Evolutionary conservation across 2,888 invertebrate species (phyloP).

Genomic region (Spatulosminthurus flaviceps): DNA sequence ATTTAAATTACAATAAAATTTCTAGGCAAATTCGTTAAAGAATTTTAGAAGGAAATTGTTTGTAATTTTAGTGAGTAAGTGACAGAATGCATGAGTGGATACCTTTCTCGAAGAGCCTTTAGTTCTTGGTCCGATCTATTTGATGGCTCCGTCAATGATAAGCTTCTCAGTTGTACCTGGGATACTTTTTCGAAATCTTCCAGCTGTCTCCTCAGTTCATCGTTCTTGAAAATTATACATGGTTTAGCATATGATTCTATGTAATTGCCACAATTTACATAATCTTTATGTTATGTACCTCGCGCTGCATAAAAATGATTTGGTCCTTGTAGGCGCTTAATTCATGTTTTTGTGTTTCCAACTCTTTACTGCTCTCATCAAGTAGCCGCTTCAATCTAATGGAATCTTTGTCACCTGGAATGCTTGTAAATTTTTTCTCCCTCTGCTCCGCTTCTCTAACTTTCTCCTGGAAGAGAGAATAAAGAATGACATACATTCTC

Average conservation of each 20-base stretch:
- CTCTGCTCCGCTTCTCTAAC: slow-evolving; percentile 67
- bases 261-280: too few relatives aligned
- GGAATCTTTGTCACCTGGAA: slow-evolving; percentile 45
- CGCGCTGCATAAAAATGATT: slow-evolving; percentile 76
- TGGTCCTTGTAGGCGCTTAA: slow-evolving; percentile 76
- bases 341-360: slow-evolving; percentile 76
- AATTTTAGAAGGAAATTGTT: too few relatives aligned
- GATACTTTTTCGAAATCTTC: slow-evolving; percentile 86
- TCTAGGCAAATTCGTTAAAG: too few relatives aligned
- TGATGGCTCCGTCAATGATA: slow-evolving; percentile 52
- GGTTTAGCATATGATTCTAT: too few relatives aligned
- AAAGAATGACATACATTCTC: not conserved
- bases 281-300: too few relatives aligned
- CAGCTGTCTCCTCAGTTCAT: slow-evolving; percentile 80
- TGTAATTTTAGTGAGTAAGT: too few relatives aligned
- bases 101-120: slow-evolving; percentile 74
- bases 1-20: too few relatives aligned
- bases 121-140: slow-evolving; percentile 77
- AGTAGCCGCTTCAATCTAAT: slow-evolving; percentile 71
- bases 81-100: too few relatives aligned
- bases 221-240: too few relatives aligned
- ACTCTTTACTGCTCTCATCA: slow-evolving; percentile 79
- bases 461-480: slow-evolving; percentile 67
- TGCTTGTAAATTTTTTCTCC: slow-evolving; percentile 59
- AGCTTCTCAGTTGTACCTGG: slow-evolving; percentile 74